Base-by-base conservation (phyloP, 2,888 invertebrate genomes). In the Thymelicus lineola region DNA sequence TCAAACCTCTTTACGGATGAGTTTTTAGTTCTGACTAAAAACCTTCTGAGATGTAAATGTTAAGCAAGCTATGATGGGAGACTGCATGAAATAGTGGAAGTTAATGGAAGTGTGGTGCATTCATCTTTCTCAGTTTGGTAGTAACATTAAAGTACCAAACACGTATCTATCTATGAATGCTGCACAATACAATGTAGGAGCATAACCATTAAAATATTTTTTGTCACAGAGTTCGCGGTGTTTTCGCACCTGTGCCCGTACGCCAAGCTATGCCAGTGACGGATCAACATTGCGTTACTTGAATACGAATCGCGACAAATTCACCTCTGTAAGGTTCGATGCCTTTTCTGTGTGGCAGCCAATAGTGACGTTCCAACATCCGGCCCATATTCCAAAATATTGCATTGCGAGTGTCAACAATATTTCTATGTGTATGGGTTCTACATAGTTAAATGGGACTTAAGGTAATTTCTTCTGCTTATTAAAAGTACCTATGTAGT, bases 201-300 rank as follows among this genome's bases (percentile, higher is more conserved):
- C 53, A 20, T 17, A 20, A 20, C 12, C 57, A 57, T 57, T n/a
- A 12, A 57, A 57, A 57, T 36, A 35, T 60, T 67, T 61, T 55
- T 50, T 38, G 45, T 42, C 28, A 38, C 42, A 17, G 15, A 15
- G 65, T 58, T 58, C 57, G 58, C 57, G 67, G 63, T 71, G 70
- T 74, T 78, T 83, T 82, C 75, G 84, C 88, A 88, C 87, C 86
- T 86, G 87, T 73, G n/a, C 72, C 60, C 60, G 80, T 81, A 85
- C 87, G 88, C 86, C 82, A 74, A 77, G 80, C 73, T 85, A 89
- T 87, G 87, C 82, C 79, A 73, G 75, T 75, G 71, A 79, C 74
- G 73, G 72, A 79, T 72, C 70, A 72, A 71, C 67, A 45, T 57
- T 17, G 80, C 83, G 82, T 80, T 73, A 66, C 76, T 61, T 73